Evolutionary conservation across 2,888 invertebrate species (phyloP).

Genomic region (Drosophila nigritarsus): DNA sequence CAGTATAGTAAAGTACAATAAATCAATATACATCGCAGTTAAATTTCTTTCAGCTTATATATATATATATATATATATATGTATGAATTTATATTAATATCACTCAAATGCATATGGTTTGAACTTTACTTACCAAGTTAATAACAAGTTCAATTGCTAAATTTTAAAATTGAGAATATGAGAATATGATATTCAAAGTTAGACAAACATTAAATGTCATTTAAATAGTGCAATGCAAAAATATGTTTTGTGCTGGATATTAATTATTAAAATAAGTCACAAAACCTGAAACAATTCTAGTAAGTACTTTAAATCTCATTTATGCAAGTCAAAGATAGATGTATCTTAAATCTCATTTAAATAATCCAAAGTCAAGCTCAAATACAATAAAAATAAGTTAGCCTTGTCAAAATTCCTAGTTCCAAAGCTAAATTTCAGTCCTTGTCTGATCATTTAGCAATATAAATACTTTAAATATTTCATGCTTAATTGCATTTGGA

Average conservation of each 20-base stretch:
- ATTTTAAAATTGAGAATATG: neutral
- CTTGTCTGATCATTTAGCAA: neutral
- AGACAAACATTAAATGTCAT: neutral
- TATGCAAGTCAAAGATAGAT: neutral
- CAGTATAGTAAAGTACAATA: neutral
- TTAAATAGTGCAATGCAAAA: neutral
- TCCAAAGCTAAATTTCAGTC: neutral
- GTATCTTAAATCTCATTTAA: neutral
- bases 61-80: too few species aligned
- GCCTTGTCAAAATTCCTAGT: neutral
- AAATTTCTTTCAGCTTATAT: too few species aligned
- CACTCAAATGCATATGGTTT: too few species aligned
- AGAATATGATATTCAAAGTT: fast-evolving
- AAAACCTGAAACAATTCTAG: neutral
- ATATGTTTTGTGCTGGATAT: neutral
- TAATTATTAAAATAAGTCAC: neutral
- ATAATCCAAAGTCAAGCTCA: neutral
- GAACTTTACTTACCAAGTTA: neutral
- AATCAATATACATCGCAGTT: fast-evolving
- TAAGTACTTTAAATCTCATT: neutral
- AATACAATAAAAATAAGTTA: neutral
- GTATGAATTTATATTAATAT: too few species aligned
- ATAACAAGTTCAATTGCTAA: neutral
- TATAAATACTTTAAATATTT: neutral
- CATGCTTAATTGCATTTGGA: neutral